phyloP scores from a whole-genome alignment of 2,797 vertebrate genomes.

The Urophycis tenuis region DNA sequence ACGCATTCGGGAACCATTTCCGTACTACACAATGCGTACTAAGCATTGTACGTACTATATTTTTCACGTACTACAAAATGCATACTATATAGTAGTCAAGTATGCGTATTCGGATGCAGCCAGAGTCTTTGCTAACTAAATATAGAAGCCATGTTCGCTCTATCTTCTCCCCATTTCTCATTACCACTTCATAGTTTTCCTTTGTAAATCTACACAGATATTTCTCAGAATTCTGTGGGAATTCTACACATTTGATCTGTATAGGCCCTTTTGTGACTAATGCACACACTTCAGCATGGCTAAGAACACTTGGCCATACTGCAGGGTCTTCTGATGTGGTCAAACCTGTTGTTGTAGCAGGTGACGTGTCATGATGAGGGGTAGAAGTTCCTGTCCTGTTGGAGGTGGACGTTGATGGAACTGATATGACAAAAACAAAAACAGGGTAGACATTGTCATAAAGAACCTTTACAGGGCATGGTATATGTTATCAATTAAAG shows the following conservation, averaged over 20 bases:
- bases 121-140: neutral
- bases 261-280: neutral
- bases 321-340: slow-evolving; percentile 6
- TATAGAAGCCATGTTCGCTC: neutral
- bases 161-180: slow-evolving; percentile 5
- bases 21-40: no score
- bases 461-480: neutral
- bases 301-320: neutral
- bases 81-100: no score
- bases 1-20: no score
- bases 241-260: slow-evolving; percentile 5
- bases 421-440: neutral
- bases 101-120: no score
- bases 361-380: neutral
- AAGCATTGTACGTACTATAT: no score
- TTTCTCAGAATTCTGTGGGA: neutral
- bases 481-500: no score
- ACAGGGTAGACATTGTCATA: neutral
- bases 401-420: neutral
- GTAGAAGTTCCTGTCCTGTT: neutral
- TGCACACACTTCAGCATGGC: neutral
- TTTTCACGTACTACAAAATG: no score
- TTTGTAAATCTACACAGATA: slow-evolving; percentile 1
- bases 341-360: neutral
- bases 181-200: neutral